Conservation (phyloP, 2,797 vertebrate species). For the Rhabdomys pumilio region DNA sequence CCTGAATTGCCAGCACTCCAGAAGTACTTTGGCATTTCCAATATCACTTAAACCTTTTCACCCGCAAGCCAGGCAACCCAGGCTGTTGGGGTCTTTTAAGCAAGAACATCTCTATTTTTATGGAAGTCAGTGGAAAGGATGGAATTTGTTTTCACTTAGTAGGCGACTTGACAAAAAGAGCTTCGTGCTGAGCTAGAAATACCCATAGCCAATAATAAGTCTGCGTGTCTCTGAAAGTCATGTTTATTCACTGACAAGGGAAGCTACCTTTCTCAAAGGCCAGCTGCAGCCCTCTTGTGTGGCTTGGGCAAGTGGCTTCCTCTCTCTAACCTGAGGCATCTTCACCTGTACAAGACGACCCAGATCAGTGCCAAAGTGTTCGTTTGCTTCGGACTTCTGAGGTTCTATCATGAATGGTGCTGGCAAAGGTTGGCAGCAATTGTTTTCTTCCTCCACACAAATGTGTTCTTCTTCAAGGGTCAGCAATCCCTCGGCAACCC, state of each 20-base stretch:
- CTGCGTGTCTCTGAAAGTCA: neutral
- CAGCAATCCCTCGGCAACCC: neutral
- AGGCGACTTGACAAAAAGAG: neutral
- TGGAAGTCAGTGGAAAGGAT: conserved; percentile 58
- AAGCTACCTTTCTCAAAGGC: neutral
- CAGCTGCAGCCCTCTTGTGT: neutral
- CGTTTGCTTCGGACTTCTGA: neutral
- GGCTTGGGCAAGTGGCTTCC: neutral
- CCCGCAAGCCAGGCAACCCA: neutral
- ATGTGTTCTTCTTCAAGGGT: conserved; percentile 28
- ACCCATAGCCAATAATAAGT: neutral
- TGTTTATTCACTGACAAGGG: neutral
- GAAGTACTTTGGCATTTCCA: neutral
- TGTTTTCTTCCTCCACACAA: neutral
- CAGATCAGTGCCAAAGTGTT: neutral
- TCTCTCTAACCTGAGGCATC: neutral
- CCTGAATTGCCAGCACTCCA: neutral
- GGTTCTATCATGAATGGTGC: neutral
- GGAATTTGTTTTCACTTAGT: conserved; percentile 66
- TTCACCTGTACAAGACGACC: neutral
- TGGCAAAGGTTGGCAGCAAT: neutral
- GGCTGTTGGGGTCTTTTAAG: conserved; percentile 54
- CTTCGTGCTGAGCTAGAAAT: conserved; percentile 63
- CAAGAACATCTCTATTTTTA: conserved; percentile 64
- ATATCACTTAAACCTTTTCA: neutral